These are phyloP conservation scores for Coracias cyanogaster DNA, from an alignment of 2,797 vertebrate species.

Conservation along the genomic window DNA sequence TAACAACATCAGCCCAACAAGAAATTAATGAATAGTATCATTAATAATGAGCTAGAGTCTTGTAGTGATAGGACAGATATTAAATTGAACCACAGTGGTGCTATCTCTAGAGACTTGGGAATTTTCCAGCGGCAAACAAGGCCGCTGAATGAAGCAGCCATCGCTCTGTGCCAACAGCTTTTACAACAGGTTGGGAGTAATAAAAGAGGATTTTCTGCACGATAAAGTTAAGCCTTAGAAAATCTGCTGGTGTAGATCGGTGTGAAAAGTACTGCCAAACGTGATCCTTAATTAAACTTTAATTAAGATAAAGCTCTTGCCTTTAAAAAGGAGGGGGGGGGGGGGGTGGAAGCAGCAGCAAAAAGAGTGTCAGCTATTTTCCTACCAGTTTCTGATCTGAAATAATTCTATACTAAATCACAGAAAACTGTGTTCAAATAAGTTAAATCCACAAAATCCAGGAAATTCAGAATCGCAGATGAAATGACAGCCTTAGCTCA, in stretches of 20 bases:
- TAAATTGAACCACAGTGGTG: conserved; percentile 99
- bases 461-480: conserved; percentile 40
- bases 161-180: conserved; percentile 97
- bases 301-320: conserved; percentile 95
- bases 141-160: conserved; percentile 94
- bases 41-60: conserved; percentile 99
- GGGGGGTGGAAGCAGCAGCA: conserved; percentile 78
- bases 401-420: conserved; percentile 78
- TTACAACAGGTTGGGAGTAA: conserved; percentile 99
- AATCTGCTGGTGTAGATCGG: conserved; percentile 99
- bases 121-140: conserved; percentile 99
- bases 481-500: conserved; percentile 6
- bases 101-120: conserved; percentile 96
- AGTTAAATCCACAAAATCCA: conserved; percentile 67
- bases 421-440: conserved; percentile 78
- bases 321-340: conserved; percentile 56
- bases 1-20: conserved; percentile 99
- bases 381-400: conserved; percentile 75
- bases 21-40: conserved; percentile 99
- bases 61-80: conserved; percentile 99
- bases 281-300: conserved; percentile 99
- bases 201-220: conserved; percentile 99
- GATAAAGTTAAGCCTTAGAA: conserved; percentile 99
- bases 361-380: conserved; percentile 79
- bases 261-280: conserved; percentile 99